Conservation (phyloP, 2,113 vertebrate genomes). For the human region DNA sequence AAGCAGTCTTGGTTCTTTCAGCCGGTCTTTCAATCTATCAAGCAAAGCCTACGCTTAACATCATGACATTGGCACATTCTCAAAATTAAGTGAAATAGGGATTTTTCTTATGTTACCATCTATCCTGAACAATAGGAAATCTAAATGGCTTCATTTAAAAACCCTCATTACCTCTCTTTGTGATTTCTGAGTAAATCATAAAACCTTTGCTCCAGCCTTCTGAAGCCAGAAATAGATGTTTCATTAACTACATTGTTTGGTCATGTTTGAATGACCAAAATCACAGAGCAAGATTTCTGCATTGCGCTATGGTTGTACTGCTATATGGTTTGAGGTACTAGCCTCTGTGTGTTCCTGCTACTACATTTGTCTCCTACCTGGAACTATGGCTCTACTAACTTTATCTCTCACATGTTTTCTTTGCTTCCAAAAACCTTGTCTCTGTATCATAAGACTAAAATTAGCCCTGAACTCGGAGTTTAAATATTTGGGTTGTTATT, state of each 20-base stretch:
- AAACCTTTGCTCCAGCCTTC: not conserved
- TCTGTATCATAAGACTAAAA: not conserved
- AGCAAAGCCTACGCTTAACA: not conserved
- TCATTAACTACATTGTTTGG: not conserved
- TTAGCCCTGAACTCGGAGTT: not conserved
- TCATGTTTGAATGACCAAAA: not conserved
- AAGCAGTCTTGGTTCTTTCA: not conserved
- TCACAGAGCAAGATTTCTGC: not conserved
- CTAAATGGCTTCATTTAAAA: not conserved
- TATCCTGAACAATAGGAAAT: not conserved
- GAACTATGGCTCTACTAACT: not conserved
- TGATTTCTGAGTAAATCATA: slow-evolving; percentile 31
- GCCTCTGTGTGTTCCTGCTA: not conserved
- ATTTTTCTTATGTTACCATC: not conserved
- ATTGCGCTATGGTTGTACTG: not conserved
- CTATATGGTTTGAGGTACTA: not conserved
- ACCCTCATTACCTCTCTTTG: not conserved
- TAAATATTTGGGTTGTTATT: not conserved
- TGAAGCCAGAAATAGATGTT: not conserved
- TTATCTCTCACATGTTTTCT: not conserved
- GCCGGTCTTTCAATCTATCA: not conserved
- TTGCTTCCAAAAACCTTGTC: not conserved
- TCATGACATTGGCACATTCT: not conserved
- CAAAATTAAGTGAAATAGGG: not conserved
- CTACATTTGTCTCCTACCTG: not conserved